Conservation (phyloP, 30 jellyfish, hydroid and myxozoan species). For the Pelagia noctiluca region DNA sequence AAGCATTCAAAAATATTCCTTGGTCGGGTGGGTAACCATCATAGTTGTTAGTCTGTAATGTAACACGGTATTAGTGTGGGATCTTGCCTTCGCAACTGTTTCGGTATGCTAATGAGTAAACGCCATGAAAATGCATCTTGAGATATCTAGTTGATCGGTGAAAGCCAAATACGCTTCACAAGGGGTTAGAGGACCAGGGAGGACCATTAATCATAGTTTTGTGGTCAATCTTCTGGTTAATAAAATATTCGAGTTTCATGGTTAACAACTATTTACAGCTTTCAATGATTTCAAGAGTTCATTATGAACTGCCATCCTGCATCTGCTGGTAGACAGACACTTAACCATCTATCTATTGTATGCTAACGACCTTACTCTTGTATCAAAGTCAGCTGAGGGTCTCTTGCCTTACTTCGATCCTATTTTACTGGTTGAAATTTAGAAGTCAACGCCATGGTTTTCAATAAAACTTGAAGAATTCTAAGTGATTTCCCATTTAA, state of each 20-base stretch:
- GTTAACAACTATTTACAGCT: neutral
- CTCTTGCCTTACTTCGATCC: too few relatives aligned
- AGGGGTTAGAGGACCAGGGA: neutral
- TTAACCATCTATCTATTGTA: too few relatives aligned
- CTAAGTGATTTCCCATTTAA: too few relatives aligned
- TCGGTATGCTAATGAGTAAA: neutral
- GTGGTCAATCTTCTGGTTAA: neutral
- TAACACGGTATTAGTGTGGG: neutral
- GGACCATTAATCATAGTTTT: neutral
- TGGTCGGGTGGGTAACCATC: neutral
- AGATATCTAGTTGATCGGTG: neutral
- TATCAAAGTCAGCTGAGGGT: too few relatives aligned
- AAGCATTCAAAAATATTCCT: neutral
- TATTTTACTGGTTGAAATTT: too few relatives aligned
- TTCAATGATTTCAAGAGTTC: neutral
- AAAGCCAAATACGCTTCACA: conserved; percentile 1
- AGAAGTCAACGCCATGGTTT: too few relatives aligned
- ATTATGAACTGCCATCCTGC: too few relatives aligned
- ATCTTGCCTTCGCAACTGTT: neutral
- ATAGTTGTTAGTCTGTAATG: neutral
- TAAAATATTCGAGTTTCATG: neutral
- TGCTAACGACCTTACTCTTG: too few relatives aligned
- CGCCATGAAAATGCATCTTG: neutral
- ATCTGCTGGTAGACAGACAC: too few relatives aligned
- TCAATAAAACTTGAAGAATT: too few relatives aligned